Evolutionary conservation across 2,888 invertebrate genomes (phyloP), one percentile per base, ranked within the genome.

Genomic region (Amiota minor): DNA sequence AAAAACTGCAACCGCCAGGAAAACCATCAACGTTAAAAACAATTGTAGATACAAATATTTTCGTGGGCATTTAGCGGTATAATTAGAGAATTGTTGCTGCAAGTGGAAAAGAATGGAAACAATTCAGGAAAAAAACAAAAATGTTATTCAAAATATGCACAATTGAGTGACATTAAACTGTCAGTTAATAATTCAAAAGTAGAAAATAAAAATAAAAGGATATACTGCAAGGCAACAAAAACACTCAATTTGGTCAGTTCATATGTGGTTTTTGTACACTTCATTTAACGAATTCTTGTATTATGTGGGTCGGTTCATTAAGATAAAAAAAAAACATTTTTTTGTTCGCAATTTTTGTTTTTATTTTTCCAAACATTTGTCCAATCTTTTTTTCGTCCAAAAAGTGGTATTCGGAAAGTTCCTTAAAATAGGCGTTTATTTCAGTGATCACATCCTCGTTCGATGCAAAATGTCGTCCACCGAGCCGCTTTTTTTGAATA

Each of bases 151-250:
- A 68, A 68, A 68, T 23, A 50, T 68, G 50, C 35, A 53, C 50
- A 68, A 68, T 68, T 67, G 67, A 18, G 18, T 53, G 59, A 20
- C 47, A 65, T 65, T 65, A 65, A 65, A 65, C 18, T 47, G 65
- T 65, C 65, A 68, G 6, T n/a, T 14, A 18, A 50, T 14, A 53
- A 64, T 64, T 64, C 9, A 4, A 8, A 35, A 6, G 20, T 9
- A 56, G 9, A 20, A 16, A 56, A n/a, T 14, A 0, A 18, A 18
- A 20, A 59, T 16, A 16, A 56, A 59, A 20, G n/a, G n/a, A n/a
- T n/a, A n/a, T n/a, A n/a, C n/a, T n/a, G n/a, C 9, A 59, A 6
- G 55, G 16, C 11, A 53, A 11, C 14, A 53, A 11, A 53, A 53
- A 53, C 14, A 53, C 9, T 23, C 23, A 1, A 2, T 23, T 23